Percentiles rank a stretch among this genome's conserved stretches.
These are phyloP conservation scores for Dryococelus australis DNA, from an alignment of 2,888 invertebrate genomes.

Conservation along the genomic window DNA sequence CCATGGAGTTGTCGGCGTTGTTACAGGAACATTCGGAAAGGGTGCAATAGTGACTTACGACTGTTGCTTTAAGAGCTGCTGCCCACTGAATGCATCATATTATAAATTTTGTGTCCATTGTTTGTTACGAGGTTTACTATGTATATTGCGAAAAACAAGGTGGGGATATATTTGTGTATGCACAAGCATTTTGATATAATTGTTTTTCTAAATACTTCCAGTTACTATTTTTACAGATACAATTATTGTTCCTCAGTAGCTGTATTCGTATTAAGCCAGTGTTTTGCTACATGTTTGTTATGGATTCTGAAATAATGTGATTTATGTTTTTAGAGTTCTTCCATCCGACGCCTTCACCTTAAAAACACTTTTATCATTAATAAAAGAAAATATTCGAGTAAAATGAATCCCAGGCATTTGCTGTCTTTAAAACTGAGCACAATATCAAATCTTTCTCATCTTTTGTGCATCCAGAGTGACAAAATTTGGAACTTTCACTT, in stretches of 20 bases:
- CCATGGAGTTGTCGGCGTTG: background rate
- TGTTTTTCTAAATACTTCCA: constrained; percentile 10
- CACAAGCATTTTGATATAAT: constrained; percentile 10
- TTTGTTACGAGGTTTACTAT: background rate
- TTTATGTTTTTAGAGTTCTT: background rate
- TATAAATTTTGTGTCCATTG: background rate
- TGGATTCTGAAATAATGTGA: background rate
- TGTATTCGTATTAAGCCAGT: background rate
- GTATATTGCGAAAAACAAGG: constrained; percentile 5
- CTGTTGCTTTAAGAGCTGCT: background rate
- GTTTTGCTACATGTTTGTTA: background rate
- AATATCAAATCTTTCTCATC: background rate
- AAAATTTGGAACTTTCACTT: no score
- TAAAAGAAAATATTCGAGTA: background rate
- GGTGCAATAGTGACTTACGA: background rate
- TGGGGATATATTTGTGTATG: background rate
- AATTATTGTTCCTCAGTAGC: background rate
- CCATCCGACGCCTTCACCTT: background rate
- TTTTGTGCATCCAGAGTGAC: no score
- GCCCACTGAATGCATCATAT: background rate
- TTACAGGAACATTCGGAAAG: background rate
- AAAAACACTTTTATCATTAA: background rate
- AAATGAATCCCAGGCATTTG: background rate
- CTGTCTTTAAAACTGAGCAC: background rate
- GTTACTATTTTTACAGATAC: constrained; percentile 1